Percentiles rank a stretch among this genome's conserved stretches.
Conservation (phyloP, 2,888 invertebrate species). For the Taphrorychus bicolor region DNA sequence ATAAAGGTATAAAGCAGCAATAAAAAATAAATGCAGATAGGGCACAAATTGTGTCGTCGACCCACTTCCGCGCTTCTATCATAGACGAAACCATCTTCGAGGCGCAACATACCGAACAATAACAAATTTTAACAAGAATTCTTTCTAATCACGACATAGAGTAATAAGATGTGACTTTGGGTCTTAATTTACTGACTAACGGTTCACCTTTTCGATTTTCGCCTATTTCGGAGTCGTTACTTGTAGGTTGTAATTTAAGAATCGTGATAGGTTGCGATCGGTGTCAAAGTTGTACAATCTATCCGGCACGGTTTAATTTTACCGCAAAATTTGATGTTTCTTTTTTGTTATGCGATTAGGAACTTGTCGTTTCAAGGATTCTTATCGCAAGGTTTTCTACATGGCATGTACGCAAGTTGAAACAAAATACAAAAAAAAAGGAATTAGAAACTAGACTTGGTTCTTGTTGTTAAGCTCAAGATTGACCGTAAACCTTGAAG, state of each 20-base stretch:
- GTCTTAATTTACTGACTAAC: slow-evolving; percentile 15
- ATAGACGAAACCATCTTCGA: not conserved
- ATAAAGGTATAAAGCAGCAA: too few species aligned
- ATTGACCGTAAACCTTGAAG: too few species aligned
- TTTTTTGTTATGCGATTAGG: too few species aligned
- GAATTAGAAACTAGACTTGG: too few species aligned
- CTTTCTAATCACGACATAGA: slow-evolving; percentile 16
- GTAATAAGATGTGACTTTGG: slow-evolving; percentile 13
- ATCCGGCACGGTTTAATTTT: not conserved
- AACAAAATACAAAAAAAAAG: too few species aligned
- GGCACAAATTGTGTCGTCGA: not conserved
- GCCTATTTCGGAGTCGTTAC: slow-evolving; percentile 16
- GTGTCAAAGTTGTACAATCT: slow-evolving; percentile 7
- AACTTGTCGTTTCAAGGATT: too few species aligned
- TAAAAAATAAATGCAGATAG: not conserved
- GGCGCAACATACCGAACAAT: not conserved
- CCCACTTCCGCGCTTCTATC: not conserved
- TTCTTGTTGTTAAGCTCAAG: too few species aligned
- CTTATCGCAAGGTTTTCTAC: too few species aligned
- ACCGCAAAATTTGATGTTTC: too few species aligned
- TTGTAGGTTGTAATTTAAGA: slow-evolving; percentile 3
- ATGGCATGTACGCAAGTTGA: too few species aligned
- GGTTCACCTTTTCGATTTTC: slow-evolving; percentile 22
- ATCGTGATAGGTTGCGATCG: slow-evolving; percentile 27
- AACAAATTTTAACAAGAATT: slow-evolving; percentile 16